Evolutionary conservation across 2,113 vertebrate genomes (phyloP).

Genomic region (Nipponia nippon): DNA sequence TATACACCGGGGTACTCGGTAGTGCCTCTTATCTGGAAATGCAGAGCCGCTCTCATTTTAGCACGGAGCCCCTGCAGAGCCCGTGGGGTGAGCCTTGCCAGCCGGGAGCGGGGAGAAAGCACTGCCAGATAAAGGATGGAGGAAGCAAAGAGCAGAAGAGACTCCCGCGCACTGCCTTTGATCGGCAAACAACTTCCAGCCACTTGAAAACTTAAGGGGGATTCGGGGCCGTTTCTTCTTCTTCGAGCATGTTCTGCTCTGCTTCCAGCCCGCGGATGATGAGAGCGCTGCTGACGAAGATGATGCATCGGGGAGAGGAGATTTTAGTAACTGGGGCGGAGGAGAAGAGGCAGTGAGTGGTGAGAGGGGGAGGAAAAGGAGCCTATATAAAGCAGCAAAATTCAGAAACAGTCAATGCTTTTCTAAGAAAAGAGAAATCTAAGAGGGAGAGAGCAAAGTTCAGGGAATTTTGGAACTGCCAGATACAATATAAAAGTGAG

Average conservation of each 20-base stretch:
- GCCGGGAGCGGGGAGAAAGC: not conserved
- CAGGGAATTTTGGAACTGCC: not conserved
- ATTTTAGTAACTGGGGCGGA: conserved; percentile 39
- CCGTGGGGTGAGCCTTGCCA: not conserved
- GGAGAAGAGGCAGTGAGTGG: not conserved
- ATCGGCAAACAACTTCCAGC: not conserved
- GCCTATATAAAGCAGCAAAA: conserved; percentile 34
- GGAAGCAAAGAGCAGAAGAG: not conserved
- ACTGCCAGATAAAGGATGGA: not conserved
- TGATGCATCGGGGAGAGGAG: not conserved
- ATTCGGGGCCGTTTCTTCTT: not conserved
- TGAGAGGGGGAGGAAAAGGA: conserved; percentile 13
- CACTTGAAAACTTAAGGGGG: not conserved
- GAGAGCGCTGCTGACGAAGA: not conserved
- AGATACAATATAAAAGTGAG: not conserved
- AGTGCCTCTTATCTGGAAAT: not conserved
- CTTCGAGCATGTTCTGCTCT: not conserved
- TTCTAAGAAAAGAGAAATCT: not conserved
- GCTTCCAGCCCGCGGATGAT: not conserved
- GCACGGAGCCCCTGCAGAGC: not conserved
- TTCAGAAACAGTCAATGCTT: not conserved
- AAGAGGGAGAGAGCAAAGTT: not conserved
- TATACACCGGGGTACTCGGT: not conserved
- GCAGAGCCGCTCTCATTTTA: not conserved
- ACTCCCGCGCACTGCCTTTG: not conserved